Evolutionary conservation across 2,888 invertebrate species (phyloP).

Genomic region (Polymixis lichenea): DNA sequence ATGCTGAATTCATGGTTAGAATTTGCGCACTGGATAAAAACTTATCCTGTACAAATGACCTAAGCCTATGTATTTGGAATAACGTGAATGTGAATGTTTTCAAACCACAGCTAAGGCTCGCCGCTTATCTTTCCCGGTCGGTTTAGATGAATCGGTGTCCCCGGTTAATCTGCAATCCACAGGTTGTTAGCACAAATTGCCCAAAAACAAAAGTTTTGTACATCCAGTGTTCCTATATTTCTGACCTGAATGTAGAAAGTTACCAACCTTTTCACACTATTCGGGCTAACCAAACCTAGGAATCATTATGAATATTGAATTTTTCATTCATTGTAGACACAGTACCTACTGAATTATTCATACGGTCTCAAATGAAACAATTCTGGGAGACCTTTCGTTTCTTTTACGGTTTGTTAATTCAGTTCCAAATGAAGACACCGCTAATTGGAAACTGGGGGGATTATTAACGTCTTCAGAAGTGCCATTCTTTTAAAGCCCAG

Average conservation of each 20-base stretch:
- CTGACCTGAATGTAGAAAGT: not conserved
- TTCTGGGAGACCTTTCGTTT: conserved; percentile 45
- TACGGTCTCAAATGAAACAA: conserved; percentile 52
- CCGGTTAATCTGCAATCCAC: conserved; percentile 9
- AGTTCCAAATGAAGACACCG: conserved; percentile 50
- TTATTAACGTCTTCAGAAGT: conserved; percentile 50
- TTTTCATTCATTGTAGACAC: conserved; percentile 39
- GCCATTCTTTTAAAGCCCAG: conserved; percentile 43
- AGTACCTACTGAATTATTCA: conserved; percentile 57
- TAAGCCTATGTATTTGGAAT: not conserved
- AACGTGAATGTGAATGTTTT: not conserved
- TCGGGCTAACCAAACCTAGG: not conserved
- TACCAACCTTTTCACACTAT: not conserved
- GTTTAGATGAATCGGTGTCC: not conserved
- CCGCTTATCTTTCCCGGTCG: conserved; percentile 3
- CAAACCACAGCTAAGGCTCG: not conserved
- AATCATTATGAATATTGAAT: conserved; percentile 55
- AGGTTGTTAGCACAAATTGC: conserved; percentile 2
- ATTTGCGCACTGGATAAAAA: too few species aligned
- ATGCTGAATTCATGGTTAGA: too few species aligned
- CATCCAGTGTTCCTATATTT: not conserved
- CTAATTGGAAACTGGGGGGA: conserved; percentile 60
- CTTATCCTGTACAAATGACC: too few species aligned
- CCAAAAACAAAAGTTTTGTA: not conserved
- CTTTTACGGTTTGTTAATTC: conserved; percentile 54